phyloP scores from a whole-genome alignment of 2,888 invertebrate genomes.

The Torymus auratus region DNA sequence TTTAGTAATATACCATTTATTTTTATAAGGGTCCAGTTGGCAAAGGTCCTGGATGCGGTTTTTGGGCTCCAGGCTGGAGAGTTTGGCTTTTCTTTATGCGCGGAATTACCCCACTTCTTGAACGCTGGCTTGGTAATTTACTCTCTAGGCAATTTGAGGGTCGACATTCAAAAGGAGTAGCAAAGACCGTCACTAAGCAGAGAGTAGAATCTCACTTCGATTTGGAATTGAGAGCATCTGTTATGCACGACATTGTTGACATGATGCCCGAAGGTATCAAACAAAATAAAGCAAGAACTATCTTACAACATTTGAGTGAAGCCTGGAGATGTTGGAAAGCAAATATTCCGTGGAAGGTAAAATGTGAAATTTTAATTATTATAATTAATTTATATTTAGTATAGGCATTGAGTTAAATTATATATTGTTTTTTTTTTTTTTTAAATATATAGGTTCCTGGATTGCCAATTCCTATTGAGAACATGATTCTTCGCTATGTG shows the following conservation, averaged over 20 bases:
- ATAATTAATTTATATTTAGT: not conserved
- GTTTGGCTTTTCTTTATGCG: slow-evolving; percentile 99
- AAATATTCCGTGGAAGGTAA: slow-evolving; percentile 99
- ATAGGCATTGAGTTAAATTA: no score
- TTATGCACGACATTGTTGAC: slow-evolving; percentile 98
- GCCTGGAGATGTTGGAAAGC: slow-evolving; percentile 99
- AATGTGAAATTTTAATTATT: not conserved
- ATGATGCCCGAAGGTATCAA: slow-evolving; percentile 99
- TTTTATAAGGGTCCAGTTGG: slow-evolving; percentile 92
- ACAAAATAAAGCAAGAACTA: slow-evolving; percentile 99
- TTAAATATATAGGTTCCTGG: slow-evolving; percentile 87
- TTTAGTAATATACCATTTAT: not conserved
- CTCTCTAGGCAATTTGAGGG: slow-evolving; percentile 99
- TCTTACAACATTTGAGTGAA: slow-evolving; percentile 98
- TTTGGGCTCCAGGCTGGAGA: slow-evolving; percentile 99
- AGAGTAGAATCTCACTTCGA: slow-evolving; percentile 99
- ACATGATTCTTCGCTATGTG: slow-evolving; percentile 99
- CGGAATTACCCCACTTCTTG: slow-evolving; percentile 97
- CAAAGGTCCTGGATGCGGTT: slow-evolving; percentile 98
- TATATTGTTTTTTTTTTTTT: slow-evolving; percentile 17
- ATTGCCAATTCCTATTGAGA: slow-evolving; percentile 98
- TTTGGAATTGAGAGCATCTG: slow-evolving; percentile 97
- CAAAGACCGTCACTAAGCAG: slow-evolving; percentile 99
- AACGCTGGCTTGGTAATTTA: slow-evolving; percentile 99
- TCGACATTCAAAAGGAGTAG: slow-evolving; percentile 99